Evolutionary conservation across 2,797 vertebrate species (phyloP).

Genomic region (Rallus crepitans): DNA sequence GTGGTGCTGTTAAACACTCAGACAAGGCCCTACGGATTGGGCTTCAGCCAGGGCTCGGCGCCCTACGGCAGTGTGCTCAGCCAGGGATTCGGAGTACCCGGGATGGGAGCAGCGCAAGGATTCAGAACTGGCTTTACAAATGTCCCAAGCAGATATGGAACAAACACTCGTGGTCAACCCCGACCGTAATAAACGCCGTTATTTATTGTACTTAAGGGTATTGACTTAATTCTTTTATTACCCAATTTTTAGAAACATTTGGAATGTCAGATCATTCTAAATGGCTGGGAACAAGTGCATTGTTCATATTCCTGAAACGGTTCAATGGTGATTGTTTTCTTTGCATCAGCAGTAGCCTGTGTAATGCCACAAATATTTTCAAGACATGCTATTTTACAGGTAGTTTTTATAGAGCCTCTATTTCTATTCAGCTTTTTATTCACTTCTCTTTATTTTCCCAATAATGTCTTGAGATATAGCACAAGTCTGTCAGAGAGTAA

Average conservation of each 20-base stretch:
- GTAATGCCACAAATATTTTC: constrained; percentile 55
- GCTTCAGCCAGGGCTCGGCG: constrained; percentile 82
- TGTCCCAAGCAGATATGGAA: constrained; percentile 83
- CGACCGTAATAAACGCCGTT: constrained; percentile 80
- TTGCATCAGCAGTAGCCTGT: constrained; percentile 28
- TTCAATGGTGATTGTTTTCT: constrained; percentile 40
- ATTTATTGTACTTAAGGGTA: constrained; percentile 77
- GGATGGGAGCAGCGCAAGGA: constrained; percentile 80
- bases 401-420: constrained; percentile 58
- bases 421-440: constrained; percentile 55
- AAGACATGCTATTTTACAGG: constrained; percentile 14
- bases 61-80: constrained; percentile 80
- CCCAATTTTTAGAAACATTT: constrained; percentile 68
- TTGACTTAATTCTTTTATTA: constrained; percentile 73
- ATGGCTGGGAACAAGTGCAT: constrained; percentile 67
- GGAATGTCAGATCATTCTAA: constrained; percentile 74
- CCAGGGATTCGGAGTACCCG: constrained; percentile 81
- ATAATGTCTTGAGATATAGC: constrained; percentile 13
- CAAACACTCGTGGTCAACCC: constrained; percentile 81
- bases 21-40: constrained; percentile 84
- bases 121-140: constrained; percentile 88
- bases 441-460: constrained; percentile 15
- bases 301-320: constrained; percentile 65
- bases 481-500: neutral
- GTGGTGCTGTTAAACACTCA: constrained; percentile 85